phyloP scores from a whole-genome alignment of 2,888 invertebrate species.

The Hirtodrosophila cameraria region DNA sequence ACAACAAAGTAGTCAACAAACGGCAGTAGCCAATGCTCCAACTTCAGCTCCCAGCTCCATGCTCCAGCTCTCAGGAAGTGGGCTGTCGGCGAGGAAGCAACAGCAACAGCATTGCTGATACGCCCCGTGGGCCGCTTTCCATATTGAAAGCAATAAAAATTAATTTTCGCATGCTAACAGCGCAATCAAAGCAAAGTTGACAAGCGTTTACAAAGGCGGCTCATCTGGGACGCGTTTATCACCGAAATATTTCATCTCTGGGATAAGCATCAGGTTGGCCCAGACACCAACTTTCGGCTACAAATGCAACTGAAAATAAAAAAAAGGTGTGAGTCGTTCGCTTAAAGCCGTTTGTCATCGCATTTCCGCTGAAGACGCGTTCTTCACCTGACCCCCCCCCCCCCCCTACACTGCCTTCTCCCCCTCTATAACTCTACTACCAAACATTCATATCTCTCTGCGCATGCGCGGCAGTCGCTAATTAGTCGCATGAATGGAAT shows the following conservation, averaged over 20 bases:
- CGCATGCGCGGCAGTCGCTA: constrained; percentile 82
- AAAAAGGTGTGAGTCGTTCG: constrained; percentile 55
- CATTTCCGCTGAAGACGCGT: constrained; percentile 77
- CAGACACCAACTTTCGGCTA: constrained; percentile 35
- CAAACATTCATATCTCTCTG: constrained; percentile 64
- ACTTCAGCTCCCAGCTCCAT: background rate
- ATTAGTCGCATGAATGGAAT: constrained; percentile 83
- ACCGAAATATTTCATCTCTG: constrained; percentile 81
- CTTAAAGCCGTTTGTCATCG: constrained; percentile 70
- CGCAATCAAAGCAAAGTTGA: constrained; percentile 76
- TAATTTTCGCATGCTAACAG: constrained; percentile 75
- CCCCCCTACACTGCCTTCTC: background rate
- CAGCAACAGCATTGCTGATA: constrained; percentile 58
- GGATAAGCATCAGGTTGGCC: constrained; percentile 76
- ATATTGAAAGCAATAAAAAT: constrained; percentile 74
- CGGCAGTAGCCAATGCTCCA: constrained; percentile 47
- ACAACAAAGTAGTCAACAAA: constrained; percentile 19
- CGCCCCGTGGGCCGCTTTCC: constrained; percentile 68
- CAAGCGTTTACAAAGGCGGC: constrained; percentile 76
- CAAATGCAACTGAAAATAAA: constrained; percentile 29
- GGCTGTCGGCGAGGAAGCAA: constrained; percentile 34
- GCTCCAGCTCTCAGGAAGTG: constrained; percentile 56
- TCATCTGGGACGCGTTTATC: constrained; percentile 67
- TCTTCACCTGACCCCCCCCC: constrained; percentile 5
- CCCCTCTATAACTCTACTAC: background rate